Evolutionary conservation across 2,888 invertebrate species (phyloP).

Genomic region (Campoplex nolae): DNA sequence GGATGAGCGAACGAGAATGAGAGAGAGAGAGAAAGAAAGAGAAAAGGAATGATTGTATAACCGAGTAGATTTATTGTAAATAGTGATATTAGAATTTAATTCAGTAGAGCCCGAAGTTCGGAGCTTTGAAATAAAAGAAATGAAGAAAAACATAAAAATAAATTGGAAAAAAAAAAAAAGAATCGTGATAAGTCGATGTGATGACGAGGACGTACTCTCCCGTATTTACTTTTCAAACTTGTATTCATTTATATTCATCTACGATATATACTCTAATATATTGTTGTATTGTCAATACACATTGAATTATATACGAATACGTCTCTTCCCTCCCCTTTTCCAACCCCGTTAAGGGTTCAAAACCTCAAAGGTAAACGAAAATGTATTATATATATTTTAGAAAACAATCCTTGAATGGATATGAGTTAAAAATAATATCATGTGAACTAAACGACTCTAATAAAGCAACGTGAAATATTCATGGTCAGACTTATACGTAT

Average conservation of each 20-base stretch:
- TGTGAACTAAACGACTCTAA: conserved; percentile 67
- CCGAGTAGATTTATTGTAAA: conserved; percentile 65
- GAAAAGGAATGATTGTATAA: conserved; percentile 49
- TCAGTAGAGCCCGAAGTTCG: conserved; percentile 13
- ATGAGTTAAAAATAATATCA: conserved; percentile 48
- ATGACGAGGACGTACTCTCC: conserved; percentile 63
- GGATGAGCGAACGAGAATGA: conserved; percentile 44
- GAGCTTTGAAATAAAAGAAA: conserved; percentile 18
- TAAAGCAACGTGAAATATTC: conserved; percentile 64
- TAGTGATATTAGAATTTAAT: conserved; percentile 68
- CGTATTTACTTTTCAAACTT: conserved; percentile 61
- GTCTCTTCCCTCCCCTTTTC: neutral
- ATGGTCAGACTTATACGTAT: conserved; percentile 14
- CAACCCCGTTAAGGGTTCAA: conserved; percentile 28
- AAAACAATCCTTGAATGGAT: conserved; percentile 48
- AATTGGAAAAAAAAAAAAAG: neutral
- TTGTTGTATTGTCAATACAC: conserved; percentile 30
- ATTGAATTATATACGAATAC: conserved; percentile 44
- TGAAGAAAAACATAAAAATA: neutral
- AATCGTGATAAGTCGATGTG: conserved; percentile 70
- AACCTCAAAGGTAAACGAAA: conserved; percentile 33
- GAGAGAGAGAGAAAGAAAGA: conserved; percentile 33
- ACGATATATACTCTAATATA: conserved; percentile 54
- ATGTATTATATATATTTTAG: conserved; percentile 67
- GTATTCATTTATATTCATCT: conserved; percentile 63